Conservation (phyloP, 1,140 invertebrate species). For the Pseudomyrmex gracilis region DNA sequence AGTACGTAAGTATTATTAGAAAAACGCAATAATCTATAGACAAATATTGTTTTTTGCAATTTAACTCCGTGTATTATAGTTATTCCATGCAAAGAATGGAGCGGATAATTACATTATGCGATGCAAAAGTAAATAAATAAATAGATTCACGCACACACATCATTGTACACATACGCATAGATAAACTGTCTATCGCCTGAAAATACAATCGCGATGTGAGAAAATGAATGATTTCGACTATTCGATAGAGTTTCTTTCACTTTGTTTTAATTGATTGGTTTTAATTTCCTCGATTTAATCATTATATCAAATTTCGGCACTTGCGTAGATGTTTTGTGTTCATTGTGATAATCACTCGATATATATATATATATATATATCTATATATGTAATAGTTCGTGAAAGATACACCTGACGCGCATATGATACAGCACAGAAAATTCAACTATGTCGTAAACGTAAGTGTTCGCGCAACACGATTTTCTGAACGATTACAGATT, state of each 20-base stretch:
- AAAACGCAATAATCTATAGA: background rate
- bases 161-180: background rate
- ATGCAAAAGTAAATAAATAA: slow-evolving; percentile 17
- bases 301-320: slow-evolving; percentile 20
- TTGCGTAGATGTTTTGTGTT: slow-evolving; percentile 15
- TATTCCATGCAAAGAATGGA: slow-evolving; percentile 32
- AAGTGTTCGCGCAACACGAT: background rate
- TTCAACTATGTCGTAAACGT: background rate
- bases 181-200: background rate
- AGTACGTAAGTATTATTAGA: no score
- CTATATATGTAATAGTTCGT: background rate
- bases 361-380: background rate
- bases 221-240: background rate
- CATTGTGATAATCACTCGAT: background rate
- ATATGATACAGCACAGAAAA: slow-evolving; percentile 27
- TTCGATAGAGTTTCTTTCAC: background rate
- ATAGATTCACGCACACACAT: background rate
- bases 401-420: slow-evolving; percentile 8
- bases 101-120: background rate
- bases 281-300: no score
- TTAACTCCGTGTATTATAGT: background rate
- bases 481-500: slow-evolving; percentile 19
- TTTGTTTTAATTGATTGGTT: background rate
- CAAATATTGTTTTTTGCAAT: no score
- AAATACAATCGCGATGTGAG: background rate